phyloP scores from a whole-genome alignment of 2,888 invertebrate species.

The Brassicogethes aeneus region DNA sequence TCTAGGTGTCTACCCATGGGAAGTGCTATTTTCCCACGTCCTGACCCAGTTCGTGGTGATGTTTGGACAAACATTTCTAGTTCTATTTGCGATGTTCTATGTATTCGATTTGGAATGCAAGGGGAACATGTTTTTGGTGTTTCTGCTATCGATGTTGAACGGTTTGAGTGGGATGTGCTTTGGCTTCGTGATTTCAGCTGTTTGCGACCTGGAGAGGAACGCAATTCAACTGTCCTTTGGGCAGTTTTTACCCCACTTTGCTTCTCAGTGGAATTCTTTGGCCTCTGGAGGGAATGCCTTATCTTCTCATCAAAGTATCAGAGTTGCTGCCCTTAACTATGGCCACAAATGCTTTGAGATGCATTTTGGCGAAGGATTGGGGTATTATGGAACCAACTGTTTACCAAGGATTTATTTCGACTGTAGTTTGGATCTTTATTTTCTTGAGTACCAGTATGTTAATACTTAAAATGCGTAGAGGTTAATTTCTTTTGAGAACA shows the following conservation, averaged over 20 bases:
- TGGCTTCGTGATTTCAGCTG: constrained; percentile 88
- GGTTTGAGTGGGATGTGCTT: constrained; percentile 95
- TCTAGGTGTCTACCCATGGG: constrained; percentile 76
- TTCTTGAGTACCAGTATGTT: constrained; percentile 73
- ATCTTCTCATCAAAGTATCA: constrained; percentile 67
- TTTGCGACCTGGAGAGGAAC: constrained; percentile 85
- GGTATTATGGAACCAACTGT: constrained; percentile 70
- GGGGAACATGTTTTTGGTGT: constrained; percentile 77
- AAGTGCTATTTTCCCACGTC: constrained; percentile 89
- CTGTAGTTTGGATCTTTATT: constrained; percentile 74
- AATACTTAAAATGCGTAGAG: constrained; percentile 66
- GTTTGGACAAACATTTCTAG: constrained; percentile 87
- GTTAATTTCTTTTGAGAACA: too few species aligned
- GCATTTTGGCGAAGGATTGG: constrained; percentile 85
- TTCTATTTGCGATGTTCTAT: constrained; percentile 83
- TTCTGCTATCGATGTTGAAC: constrained; percentile 78
- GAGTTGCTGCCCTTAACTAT: constrained; percentile 78
- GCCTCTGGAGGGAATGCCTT: constrained; percentile 95
- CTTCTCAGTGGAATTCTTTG: constrained; percentile 90
- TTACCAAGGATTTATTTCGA: constrained; percentile 80
- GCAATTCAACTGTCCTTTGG: constrained; percentile 88
- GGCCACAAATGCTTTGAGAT: constrained; percentile 82
- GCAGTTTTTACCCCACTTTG: constrained; percentile 91
- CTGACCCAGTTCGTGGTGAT: constrained; percentile 91
- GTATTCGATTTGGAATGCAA: constrained; percentile 86